Percentiles rank a stretch among this genome's conserved stretches.
These are phyloP conservation scores for Machaerirhynchus nigripectus DNA, from an alignment of 2,113 vertebrate species.

Conservation along the genomic window DNA sequence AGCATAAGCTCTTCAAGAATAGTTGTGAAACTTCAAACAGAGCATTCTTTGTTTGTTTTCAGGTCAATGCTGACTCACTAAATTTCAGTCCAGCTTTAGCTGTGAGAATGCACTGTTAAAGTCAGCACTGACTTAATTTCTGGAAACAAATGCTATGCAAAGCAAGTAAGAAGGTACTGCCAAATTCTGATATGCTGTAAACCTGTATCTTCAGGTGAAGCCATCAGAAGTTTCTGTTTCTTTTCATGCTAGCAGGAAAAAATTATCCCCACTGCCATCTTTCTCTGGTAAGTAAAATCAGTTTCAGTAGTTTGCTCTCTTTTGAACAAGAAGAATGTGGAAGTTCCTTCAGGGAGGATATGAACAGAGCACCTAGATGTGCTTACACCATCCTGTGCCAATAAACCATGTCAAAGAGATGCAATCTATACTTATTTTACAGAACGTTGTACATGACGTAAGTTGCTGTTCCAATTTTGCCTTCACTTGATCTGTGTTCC, in stretches of 20 bases:
- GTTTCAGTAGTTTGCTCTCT: neutral
- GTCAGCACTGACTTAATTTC: neutral
- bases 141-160: neutral
- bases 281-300: neutral
- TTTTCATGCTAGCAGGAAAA: neutral
- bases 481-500: neutral
- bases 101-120: neutral
- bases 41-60: neutral
- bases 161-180: neutral
- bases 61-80: neutral
- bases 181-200: neutral
- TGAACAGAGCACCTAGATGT: neutral
- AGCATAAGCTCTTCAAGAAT: accelerated
- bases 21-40: neutral
- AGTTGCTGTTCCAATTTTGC: neutral
- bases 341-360: neutral
- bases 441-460: neutral
- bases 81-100: neutral
- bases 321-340: neutral
- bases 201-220: neutral
- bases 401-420: neutral
- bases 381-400: neutral
- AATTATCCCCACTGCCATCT: neutral
- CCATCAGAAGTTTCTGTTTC: neutral
- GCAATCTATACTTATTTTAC: neutral